Conservation (phyloP, 1,140 invertebrate genomes). For the Portunus trituberculatus region DNA sequence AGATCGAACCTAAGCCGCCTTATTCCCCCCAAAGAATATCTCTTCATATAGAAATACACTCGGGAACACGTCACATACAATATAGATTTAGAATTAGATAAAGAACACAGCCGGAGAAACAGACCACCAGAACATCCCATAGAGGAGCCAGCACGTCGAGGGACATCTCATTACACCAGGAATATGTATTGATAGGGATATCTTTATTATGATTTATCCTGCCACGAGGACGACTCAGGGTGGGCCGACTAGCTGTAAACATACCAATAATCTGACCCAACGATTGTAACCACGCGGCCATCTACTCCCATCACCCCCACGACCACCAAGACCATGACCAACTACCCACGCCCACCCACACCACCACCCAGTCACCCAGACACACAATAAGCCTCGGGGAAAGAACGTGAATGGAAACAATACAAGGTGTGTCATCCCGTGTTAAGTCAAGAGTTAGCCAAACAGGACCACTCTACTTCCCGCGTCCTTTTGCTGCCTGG, state of each 20-base stretch:
- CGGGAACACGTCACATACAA: not conserved
- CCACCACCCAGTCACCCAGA: too few relatives aligned
- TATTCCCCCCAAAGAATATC: not conserved
- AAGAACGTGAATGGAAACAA: too few relatives aligned
- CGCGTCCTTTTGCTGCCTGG: not conserved
- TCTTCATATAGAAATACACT: not conserved
- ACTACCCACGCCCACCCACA: too few relatives aligned
- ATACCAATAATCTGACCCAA: not conserved
- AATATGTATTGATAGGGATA: not conserved
- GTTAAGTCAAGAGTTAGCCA: too few relatives aligned
- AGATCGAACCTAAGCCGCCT: slow-evolving; percentile 18
- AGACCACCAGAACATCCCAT: not conserved
- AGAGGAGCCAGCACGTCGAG: not conserved
- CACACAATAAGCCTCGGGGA: too few relatives aligned
- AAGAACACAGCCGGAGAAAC: not conserved
- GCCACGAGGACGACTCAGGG: not conserved
- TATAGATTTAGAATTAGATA: not conserved
- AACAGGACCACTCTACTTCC: too few relatives aligned
- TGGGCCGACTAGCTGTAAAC: not conserved
- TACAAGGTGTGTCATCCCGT: too few relatives aligned
- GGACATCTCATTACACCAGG: not conserved
- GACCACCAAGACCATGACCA: too few relatives aligned
- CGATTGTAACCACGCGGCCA: not conserved
- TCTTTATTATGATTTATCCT: not conserved
- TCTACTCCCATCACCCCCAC: too few relatives aligned